Evolutionary conservation across 2,797 vertebrate species (phyloP), one percentile per base, ranked within the genome.

Genomic region (Synanceia verrucosa): DNA sequence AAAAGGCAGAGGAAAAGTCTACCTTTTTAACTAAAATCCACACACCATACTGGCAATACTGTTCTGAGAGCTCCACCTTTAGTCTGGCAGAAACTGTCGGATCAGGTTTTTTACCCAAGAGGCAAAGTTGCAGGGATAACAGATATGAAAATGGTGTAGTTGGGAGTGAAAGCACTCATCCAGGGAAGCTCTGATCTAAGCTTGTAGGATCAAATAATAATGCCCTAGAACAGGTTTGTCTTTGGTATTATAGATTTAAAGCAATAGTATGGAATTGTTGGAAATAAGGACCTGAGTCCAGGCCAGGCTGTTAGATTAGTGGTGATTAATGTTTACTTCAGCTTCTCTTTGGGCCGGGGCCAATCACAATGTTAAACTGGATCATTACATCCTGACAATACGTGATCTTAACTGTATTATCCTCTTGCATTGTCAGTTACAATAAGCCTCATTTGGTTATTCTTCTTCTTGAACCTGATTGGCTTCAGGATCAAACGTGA

Each of bases 381-480:
- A n/a, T n/a, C n/a, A n/a, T n/a, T n/a, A n/a, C n/a, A n/a, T n/a
- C n/a, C n/a, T n/a, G n/a, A n/a, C n/a, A n/a, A n/a, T n/a, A n/a
- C n/a, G n/a, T n/a, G n/a, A n/a, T n/a, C n/a, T n/a, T n/a, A n/a
- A n/a, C n/a, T 64, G 5, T 29, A 21, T 65, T 26, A 44, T 53
- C 50, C 48, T 50, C 46, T 58, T 5, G 0, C 34, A 44, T 26
- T 2, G 1, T 21, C 34, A 51, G 9, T 63, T 66, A 36, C 33
- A 50, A 33, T 48, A 44, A 62, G 21, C 46, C 3, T 26, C 44
- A 73, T 51, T 43, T 11, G 39, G 36, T 19, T n/a, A n/a, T n/a
- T n/a, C n/a, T n/a, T n/a, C n/a, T n/a, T n/a, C n/a, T n/a, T 53
- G 23, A 77, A 84, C 21, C 66, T 76, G 43, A 14, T 53, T 24